Percentiles rank a stretch among this genome's conserved stretches.
These are phyloP conservation scores for Hyppa rectilinea DNA, from an alignment of 2,888 invertebrate species.

Conservation along the genomic window DNA sequence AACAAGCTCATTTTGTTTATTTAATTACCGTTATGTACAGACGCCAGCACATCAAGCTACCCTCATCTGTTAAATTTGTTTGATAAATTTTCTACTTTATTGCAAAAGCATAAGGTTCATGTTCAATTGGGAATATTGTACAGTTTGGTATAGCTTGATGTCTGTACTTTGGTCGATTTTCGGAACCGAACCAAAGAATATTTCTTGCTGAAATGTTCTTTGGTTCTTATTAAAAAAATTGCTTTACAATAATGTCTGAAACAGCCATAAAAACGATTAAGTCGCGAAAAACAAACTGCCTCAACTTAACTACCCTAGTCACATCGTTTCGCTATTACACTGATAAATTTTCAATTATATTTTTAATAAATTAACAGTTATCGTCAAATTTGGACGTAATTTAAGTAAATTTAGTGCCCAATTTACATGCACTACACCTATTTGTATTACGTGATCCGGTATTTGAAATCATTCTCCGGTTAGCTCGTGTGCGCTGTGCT, in stretches of 20 bases:
- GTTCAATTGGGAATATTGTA: too few species aligned
- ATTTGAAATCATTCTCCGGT: slow-evolving; percentile 52
- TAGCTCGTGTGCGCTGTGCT: slow-evolving; percentile 56
- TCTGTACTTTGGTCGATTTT: background rate
- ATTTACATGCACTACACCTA: slow-evolving; percentile 59
- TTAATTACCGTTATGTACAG: background rate
- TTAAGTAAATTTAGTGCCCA: slow-evolving; percentile 49
- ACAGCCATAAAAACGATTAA: slow-evolving; percentile 24
- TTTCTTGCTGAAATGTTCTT: background rate
- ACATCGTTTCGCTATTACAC: slow-evolving; percentile 21
- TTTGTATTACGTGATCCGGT: slow-evolving; percentile 61
- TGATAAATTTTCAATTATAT: slow-evolving; percentile 43
- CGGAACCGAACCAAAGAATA: background rate
- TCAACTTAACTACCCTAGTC: slow-evolving; percentile 9
- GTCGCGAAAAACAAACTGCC: slow-evolving; percentile 17
- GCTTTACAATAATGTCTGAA: background rate
- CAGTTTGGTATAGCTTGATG: too few species aligned
- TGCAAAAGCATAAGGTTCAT: too few species aligned
- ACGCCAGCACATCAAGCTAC: too few species aligned
- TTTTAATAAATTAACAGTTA: slow-evolving; percentile 29
- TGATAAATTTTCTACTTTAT: too few species aligned
- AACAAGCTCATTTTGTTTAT: background rate
- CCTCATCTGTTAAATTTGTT: too few species aligned
- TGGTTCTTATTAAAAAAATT: too few species aligned
- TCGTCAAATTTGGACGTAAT: slow-evolving; percentile 38